Evolutionary conservation across 2,113 vertebrate genomes (phyloP).

Genomic region (Chaenogobius annularis): DNA sequence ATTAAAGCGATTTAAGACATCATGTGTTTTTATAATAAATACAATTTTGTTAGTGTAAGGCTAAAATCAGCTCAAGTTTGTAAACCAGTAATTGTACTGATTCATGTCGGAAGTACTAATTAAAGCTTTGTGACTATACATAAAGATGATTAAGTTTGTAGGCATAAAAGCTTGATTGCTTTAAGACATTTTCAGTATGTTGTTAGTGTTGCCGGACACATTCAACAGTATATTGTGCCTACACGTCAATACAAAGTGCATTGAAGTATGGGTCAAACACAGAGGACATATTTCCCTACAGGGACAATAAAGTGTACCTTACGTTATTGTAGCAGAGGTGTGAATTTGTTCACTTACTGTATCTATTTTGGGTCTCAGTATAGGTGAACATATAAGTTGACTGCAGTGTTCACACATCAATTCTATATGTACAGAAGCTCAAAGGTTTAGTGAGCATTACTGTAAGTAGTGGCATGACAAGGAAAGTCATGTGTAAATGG

Average conservation of each 20-base stretch:
- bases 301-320: too few relatives aligned
- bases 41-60: background rate
- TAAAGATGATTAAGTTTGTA: background rate
- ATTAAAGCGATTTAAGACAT: background rate
- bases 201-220: background rate
- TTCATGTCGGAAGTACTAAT: too few relatives aligned
- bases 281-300: too few relatives aligned
- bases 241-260: too few relatives aligned
- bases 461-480: background rate
- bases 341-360: too few relatives aligned
- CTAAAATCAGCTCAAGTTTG: background rate
- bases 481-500: background rate
- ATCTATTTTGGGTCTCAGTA: background rate
- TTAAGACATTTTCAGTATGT: background rate
- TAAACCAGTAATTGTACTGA: background rate
- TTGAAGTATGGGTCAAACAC: too few relatives aligned
- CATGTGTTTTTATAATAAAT: background rate
- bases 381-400: background rate
- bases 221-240: background rate
- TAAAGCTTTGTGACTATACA: background rate
- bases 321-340: too few relatives aligned
- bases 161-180: background rate
- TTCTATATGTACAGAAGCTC: background rate
- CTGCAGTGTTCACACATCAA: background rate
- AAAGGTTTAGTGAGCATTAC: background rate